Evolutionary conservation across 2,888 invertebrate genomes (phyloP).

Genomic region (Archips crataeganus): DNA sequence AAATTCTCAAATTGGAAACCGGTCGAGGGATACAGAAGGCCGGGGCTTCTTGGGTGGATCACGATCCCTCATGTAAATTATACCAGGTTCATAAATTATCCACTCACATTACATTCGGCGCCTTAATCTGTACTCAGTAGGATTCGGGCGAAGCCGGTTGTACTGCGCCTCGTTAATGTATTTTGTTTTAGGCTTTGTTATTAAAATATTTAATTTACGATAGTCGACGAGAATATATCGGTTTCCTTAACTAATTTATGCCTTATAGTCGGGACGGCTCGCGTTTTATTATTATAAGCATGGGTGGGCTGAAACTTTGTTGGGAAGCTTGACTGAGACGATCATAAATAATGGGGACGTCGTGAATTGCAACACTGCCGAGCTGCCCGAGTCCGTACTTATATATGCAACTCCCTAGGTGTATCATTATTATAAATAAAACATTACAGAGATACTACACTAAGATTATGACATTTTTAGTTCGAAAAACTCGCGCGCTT

Average conservation of each 20-base stretch:
- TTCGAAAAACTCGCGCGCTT: too few species aligned
- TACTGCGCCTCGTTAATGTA: constrained; percentile 56
- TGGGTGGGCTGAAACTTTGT: constrained; percentile 70
- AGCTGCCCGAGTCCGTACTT: background rate
- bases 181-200: constrained; percentile 73
- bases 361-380: constrained; percentile 37
- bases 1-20: constrained; percentile 43
- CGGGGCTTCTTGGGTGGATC: constrained; percentile 53
- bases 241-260: constrained; percentile 76
- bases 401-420: background rate
- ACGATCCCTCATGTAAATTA: constrained; percentile 64
- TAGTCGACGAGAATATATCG: constrained; percentile 63
- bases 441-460: too few species aligned
- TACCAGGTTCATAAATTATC: constrained; percentile 72
- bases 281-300: constrained; percentile 67
- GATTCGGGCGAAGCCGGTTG: constrained; percentile 9
- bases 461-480: too few species aligned
- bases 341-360: constrained; percentile 21
- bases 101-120: constrained; percentile 63
- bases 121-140: constrained; percentile 54
- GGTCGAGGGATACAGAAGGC: constrained; percentile 57
- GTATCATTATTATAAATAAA: too few species aligned
- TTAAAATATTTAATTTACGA: constrained; percentile 72
- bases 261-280: constrained; percentile 60
- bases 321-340: constrained; percentile 23